phyloP scores from a whole-genome alignment of 1,140 invertebrate species.

The Gonioctena quinquepunctata region DNA sequence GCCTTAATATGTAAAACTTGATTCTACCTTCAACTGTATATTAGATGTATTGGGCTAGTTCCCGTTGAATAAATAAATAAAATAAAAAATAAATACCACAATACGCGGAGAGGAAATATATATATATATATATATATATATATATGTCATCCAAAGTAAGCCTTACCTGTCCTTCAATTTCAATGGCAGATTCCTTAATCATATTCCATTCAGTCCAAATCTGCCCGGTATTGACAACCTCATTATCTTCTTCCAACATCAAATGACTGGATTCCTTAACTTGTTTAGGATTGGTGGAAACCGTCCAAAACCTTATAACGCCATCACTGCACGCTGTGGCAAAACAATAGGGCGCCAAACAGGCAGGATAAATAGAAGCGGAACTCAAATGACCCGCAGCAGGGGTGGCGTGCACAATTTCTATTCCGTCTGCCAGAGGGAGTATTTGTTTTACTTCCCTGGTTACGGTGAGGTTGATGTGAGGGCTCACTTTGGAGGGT shows the following conservation, averaged over 20 bases:
- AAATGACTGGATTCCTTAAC: constrained; percentile 38
- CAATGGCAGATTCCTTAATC: constrained; percentile 76
- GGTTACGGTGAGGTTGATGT: constrained; percentile 50
- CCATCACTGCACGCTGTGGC: constrained; percentile 93
- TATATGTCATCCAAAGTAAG: no score
- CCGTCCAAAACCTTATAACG: constrained; percentile 63
- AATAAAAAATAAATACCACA: no score
- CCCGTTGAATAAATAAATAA: no score
- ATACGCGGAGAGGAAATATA: no score
- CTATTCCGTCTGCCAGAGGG: constrained; percentile 85
- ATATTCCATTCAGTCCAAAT: constrained; percentile 48
- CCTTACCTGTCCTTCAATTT: constrained; percentile 66
- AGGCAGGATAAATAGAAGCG: constrained; percentile 98
- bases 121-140: no score
- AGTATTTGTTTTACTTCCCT: constrained; percentile 61
- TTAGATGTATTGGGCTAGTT: no score
- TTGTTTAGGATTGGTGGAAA: constrained; percentile 35
- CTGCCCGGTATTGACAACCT: constrained; percentile 60
- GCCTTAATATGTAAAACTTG: no score
- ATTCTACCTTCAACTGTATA: no score
- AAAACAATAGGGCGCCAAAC: constrained; percentile 94
- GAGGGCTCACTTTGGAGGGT: constrained; percentile 51
- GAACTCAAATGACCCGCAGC: constrained; percentile 96
- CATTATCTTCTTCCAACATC: constrained; percentile 57
- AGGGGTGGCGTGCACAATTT: constrained; percentile 88